Percentiles rank a stretch among this genome's conserved stretches.
Conservation (phyloP, 2,113 vertebrate species). For the Leptosomus discolor region DNA sequence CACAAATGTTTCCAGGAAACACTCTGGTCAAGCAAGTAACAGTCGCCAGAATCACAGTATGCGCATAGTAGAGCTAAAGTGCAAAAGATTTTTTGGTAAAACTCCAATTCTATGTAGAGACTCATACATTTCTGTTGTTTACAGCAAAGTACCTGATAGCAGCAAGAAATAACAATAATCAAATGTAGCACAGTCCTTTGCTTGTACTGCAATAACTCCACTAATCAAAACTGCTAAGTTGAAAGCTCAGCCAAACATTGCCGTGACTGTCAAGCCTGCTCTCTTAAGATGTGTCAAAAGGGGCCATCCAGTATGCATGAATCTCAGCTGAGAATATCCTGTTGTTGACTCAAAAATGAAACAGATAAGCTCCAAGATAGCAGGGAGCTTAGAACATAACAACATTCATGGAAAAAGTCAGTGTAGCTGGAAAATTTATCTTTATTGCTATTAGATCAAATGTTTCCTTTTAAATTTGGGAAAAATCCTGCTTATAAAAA, state of each 20-base stretch:
- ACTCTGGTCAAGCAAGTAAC: not conserved
- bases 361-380: not conserved
- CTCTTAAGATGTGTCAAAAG: not conserved
- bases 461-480: not conserved
- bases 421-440: not conserved
- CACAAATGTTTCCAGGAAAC: not conserved
- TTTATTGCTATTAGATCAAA: not conserved
- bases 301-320: not conserved
- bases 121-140: not conserved
- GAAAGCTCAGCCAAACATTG: not conserved
- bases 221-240: not conserved
- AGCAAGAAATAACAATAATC: not conserved
- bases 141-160: not conserved
- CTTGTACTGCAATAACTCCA: not conserved
- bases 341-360: not conserved
- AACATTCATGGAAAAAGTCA: not conserved
- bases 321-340: not conserved
- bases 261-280: accelerated
- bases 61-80: not conserved
- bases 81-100: not conserved
- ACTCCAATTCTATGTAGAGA: not conserved
- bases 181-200: not conserved
- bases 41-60: not conserved
- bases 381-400: not conserved
- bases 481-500: not conserved